phyloP scores from a whole-genome alignment of 2,888 invertebrate species.

The Acanthoscelides obtectus region DNA sequence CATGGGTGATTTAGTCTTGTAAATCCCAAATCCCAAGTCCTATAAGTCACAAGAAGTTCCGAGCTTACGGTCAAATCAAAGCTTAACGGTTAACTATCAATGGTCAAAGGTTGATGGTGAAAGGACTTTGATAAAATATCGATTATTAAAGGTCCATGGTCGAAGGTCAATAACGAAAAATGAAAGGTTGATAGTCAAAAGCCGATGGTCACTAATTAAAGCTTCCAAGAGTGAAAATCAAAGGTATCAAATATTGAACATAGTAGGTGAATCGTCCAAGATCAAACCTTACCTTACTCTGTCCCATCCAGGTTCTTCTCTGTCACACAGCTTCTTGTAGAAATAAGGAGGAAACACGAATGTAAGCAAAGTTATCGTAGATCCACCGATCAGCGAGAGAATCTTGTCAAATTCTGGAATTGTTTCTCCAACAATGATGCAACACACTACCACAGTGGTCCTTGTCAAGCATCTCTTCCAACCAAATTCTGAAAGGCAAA shows the following conservation, averaged over 20 bases:
- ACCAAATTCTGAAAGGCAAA: constrained; percentile 52
- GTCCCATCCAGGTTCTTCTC: constrained; percentile 46
- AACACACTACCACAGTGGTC: constrained; percentile 53
- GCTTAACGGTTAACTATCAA: too few species aligned
- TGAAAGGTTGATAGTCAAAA: background rate
- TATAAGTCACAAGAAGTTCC: too few species aligned
- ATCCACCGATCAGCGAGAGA: constrained; percentile 65
- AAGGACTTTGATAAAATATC: background rate
- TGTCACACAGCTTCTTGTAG: constrained; percentile 58
- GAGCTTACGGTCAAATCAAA: too few species aligned
- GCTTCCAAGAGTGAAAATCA: background rate
- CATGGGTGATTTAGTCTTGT: too few species aligned
- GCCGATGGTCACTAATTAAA: background rate
- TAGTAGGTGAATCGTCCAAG: too few species aligned
- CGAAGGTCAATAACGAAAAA: background rate
- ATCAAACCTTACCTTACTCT: constrained; percentile 41
- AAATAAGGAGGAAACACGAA: constrained; percentile 65
- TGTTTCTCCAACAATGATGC: constrained; percentile 63
- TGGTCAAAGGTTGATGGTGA: background rate
- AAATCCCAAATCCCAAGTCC: too few species aligned
- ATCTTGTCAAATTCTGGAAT: constrained; percentile 67
- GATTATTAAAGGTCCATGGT: too few species aligned
- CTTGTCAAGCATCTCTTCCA: constrained; percentile 57
- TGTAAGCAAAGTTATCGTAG: constrained; percentile 62
- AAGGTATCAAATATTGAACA: background rate